phyloP scores from a whole-genome alignment of 2,888 invertebrate genomes.

The Chaetoderma sp. region DNA sequence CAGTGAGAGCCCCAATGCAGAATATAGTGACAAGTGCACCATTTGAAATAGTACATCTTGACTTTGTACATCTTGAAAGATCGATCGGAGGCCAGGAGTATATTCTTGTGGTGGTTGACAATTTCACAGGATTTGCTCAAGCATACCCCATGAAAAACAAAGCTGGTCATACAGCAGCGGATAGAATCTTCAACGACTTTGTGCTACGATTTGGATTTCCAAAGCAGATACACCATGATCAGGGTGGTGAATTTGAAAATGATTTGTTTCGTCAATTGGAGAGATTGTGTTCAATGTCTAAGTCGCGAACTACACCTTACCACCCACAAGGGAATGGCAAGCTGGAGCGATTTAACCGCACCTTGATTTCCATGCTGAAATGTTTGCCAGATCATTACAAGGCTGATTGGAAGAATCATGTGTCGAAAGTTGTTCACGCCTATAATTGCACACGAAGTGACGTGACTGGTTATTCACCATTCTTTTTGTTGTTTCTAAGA shows the following conservation, averaged over 20 bases:
- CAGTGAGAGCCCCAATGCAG: constrained; percentile 1
- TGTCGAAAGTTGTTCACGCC: constrained; percentile 22
- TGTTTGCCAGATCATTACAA: constrained; percentile 11
- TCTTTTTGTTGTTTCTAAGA: constrained; percentile 23
- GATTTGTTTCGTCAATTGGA: not conserved
- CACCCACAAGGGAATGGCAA: constrained; percentile 25
- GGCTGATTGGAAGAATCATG: constrained; percentile 14
- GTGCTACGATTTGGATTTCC: constrained; percentile 15
- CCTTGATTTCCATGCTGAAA: constrained; percentile 14
- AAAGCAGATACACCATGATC: constrained; percentile 14
- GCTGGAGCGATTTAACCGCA: constrained; percentile 22
- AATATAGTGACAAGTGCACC: constrained; percentile 5
- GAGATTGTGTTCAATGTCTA: not conserved
- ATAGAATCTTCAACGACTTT: constrained; percentile 15
- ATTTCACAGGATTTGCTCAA: constrained; percentile 21
- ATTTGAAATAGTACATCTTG: constrained; percentile 15
- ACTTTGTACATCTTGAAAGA: not conserved
- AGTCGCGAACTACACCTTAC: constrained; percentile 21
- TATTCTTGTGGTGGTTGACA: too few species aligned
- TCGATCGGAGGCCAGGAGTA: too few species aligned
- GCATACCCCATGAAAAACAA: constrained; percentile 24
- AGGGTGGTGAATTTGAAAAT: constrained; percentile 20
- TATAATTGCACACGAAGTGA: constrained; percentile 22
- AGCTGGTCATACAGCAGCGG: constrained; percentile 16
- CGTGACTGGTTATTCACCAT: constrained; percentile 18